A percentile compares a stretch with the other conserved stretches of the same genome.
These are phyloP conservation scores for Drosophila subsilvestris DNA, from an alignment of 2,888 invertebrate species.

Conservation along the genomic window DNA sequence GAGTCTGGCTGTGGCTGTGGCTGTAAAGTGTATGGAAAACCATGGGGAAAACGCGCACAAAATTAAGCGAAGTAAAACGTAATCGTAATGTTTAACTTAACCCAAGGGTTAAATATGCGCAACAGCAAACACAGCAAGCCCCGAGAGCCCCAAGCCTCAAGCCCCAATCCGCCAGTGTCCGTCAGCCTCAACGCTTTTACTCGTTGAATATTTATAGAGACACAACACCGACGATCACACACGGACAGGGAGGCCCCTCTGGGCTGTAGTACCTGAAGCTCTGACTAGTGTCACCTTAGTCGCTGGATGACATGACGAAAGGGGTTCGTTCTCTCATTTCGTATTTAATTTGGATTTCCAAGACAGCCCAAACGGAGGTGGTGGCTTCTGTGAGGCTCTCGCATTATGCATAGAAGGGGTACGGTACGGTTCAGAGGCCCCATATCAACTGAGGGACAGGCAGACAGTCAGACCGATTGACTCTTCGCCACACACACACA, in stretches of 20 bases:
- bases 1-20: background rate
- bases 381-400: conserved; percentile 45
- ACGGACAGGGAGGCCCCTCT: background rate
- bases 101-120: conserved; percentile 77
- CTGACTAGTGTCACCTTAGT: conserved; percentile 67
- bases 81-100: conserved; percentile 77
- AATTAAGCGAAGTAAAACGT: conserved; percentile 60
- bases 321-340: conserved; percentile 33
- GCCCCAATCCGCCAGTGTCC: conserved; percentile 11
- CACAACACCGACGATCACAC: conserved; percentile 4
- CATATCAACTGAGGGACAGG: conserved; percentile 13
- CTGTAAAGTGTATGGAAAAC: conserved; percentile 17
- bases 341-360: conserved; percentile 40
- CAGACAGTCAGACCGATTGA: background rate
- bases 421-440: conserved; percentile 18
- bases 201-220: conserved; percentile 75
- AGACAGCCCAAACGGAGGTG: background rate
- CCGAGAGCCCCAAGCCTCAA: conserved; percentile 40
- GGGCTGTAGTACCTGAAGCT: conserved; percentile 17
- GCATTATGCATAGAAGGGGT: conserved; percentile 50
- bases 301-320: conserved; percentile 53
- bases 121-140: conserved; percentile 58
- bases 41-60: conserved; percentile 47
- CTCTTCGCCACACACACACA: background rate
- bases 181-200: conserved; percentile 29